phyloP scores from a whole-genome alignment of 2,113 vertebrate species.

The Tor tambroides region DNA sequence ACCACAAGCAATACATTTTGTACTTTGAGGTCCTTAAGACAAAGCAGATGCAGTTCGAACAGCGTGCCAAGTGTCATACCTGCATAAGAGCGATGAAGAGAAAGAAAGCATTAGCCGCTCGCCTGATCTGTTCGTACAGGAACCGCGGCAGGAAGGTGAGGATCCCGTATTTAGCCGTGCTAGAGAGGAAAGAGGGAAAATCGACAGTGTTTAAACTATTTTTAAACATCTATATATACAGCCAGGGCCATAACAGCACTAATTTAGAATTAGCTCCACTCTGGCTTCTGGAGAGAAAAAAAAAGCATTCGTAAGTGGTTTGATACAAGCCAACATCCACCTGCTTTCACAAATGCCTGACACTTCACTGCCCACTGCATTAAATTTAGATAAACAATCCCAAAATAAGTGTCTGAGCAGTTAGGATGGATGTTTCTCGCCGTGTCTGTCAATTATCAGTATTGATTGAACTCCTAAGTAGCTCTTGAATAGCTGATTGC shows the following conservation, averaged over 20 bases:
- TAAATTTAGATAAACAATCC: conserved; percentile 64
- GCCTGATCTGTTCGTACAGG: conserved; percentile 98
- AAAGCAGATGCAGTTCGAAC: background rate
- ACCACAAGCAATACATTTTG: background rate
- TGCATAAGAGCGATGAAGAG: conserved; percentile 99
- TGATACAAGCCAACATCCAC: background rate
- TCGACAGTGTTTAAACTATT: conserved; percentile 4
- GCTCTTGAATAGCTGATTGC: conserved; percentile 58
- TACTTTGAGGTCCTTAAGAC: background rate
- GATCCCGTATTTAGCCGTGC: conserved; percentile 97
- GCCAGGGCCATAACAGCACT: background rate
- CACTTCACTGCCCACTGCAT: conserved; percentile 47
- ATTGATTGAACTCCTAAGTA: conserved; percentile 69
- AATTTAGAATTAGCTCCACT: conserved; percentile 42
- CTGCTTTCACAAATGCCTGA: conserved; percentile 30
- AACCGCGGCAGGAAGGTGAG: conserved; percentile 98
- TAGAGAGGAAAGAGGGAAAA: conserved; percentile 63
- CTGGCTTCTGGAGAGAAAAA: conserved; percentile 16
- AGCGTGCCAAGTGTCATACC: conserved; percentile 73
- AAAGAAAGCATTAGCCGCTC: conserved; percentile 98
- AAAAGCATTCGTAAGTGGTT: conserved; percentile 42
- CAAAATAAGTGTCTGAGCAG: conserved; percentile 62
- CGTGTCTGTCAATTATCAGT: conserved; percentile 61
- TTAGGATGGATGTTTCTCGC: conserved; percentile 33
- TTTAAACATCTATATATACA: conserved; percentile 4